phyloP scores from a whole-genome alignment of 37 sponge, comb jelly and placozoan genomes.

The Eunapius fragilis region DNA sequence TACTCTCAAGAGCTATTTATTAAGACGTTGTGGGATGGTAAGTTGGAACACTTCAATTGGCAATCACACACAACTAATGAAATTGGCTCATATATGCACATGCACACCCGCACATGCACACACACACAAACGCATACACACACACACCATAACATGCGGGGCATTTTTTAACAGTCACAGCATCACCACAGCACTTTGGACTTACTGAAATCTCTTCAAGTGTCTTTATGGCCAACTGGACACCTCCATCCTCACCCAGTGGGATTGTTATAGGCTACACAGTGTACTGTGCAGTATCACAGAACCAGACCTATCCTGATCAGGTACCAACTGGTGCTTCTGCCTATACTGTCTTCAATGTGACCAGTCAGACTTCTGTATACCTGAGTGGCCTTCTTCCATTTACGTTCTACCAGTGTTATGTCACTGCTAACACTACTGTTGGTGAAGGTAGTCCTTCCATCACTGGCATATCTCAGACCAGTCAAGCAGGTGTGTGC shows the following conservation, averaged over 20 bases:
- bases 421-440: conserved; percentile 55
- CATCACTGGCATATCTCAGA: not conserved
- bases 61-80: too few species aligned
- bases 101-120: too few species aligned
- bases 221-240: conserved; percentile 17
- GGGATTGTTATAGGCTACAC: conserved; percentile 31
- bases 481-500: not conserved
- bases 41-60: too few species aligned
- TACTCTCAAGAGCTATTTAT: not conserved
- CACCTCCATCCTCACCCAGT: conserved; percentile 13
- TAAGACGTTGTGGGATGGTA: not conserved
- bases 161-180: conserved; percentile 23
- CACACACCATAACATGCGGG: too few species aligned
- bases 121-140: too few species aligned
- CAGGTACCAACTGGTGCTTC: not conserved
- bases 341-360: not conserved
- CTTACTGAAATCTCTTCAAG: not conserved
- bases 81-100: too few species aligned
- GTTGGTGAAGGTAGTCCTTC: conserved; percentile 43
- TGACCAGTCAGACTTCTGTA: not conserved
- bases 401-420: conserved; percentile 52
- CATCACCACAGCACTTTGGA: conserved; percentile 6
- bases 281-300: conserved; percentile 9
- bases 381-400: conserved; percentile 20
- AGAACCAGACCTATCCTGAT: conserved; percentile 12